Evolutionary conservation across 2,888 invertebrate genomes (phyloP).

Genomic region (Leucoptera coffeella): DNA sequence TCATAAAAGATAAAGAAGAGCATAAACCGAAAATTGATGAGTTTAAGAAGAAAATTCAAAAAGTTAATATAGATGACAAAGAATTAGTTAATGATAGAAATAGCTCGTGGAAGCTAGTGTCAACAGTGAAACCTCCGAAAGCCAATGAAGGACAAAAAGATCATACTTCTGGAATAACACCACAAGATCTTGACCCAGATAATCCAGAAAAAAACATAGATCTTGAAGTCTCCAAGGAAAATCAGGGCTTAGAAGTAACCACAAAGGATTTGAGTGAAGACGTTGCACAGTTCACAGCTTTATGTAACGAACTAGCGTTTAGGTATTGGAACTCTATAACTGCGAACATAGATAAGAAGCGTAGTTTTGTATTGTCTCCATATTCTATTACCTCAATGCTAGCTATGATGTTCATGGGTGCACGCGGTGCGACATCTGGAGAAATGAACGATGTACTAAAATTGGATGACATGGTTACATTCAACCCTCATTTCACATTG

Average conservation of each 20-base stretch:
- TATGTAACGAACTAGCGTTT: conserved; percentile 82
- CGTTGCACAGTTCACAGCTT: conserved; percentile 66
- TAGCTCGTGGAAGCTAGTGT: conserved; percentile 53
- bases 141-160: conserved; percentile 22
- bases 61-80: conserved; percentile 38
- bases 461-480: conserved; percentile 82
- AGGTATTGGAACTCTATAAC: conserved; percentile 73
- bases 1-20: no score
- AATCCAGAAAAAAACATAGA: conserved; percentile 24
- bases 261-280: conserved; percentile 66
- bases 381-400: conserved; percentile 79
- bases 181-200: no score
- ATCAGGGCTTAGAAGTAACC: conserved; percentile 71
- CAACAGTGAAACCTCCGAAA: conserved; percentile 49
- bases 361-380: conserved; percentile 77
- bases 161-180: no score
- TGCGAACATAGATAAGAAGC: conserved; percentile 63
- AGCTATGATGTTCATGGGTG: conserved; percentile 88
- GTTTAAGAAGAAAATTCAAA: conserved; percentile 41
- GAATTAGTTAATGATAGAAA: conserved; percentile 29
- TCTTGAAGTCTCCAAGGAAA: conserved; percentile 34
- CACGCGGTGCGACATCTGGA: conserved; percentile 79
- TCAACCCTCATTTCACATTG: conserved; percentile 82
- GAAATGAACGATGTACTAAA: conserved; percentile 85
- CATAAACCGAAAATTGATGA: conserved; percentile 31